phyloP scores from a whole-genome alignment of 2,113 vertebrate species.

The Perca fluviatilis region DNA sequence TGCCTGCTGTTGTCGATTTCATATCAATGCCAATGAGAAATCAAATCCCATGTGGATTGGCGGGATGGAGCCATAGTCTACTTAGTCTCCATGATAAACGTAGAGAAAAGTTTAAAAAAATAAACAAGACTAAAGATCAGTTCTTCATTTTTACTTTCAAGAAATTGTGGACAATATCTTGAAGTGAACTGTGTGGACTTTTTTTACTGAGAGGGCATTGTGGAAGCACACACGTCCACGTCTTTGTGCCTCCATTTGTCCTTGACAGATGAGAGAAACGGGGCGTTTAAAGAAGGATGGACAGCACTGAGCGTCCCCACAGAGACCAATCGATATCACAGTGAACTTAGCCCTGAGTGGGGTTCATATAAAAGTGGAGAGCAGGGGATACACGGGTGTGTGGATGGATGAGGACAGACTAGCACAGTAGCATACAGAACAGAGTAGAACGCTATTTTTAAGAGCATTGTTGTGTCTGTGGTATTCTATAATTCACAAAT shows the following conservation, averaged over 20 bases:
- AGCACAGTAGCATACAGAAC: background rate
- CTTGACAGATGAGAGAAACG: slow-evolving; percentile 33
- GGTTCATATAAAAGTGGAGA: slow-evolving; percentile 10
- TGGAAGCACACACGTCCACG: slow-evolving; percentile 6
- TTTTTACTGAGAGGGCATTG: slow-evolving; percentile 7
- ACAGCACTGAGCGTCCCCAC: slow-evolving; percentile 33
- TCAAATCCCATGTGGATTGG: background rate
- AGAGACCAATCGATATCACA: slow-evolving; percentile 51
- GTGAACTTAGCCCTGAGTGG: slow-evolving; percentile 20
- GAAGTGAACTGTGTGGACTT: background rate
- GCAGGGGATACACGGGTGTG: background rate
- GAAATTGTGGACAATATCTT: background rate
- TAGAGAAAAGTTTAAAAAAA: background rate
- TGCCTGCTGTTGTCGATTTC: slow-evolving; percentile 1
- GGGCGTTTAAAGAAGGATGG: slow-evolving; percentile 39
- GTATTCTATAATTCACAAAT: slow-evolving; percentile 42
- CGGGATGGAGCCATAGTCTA: background rate
- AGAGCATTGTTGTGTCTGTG: background rate
- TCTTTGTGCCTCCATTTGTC: slow-evolving; percentile 36
- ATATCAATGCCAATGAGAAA: slow-evolving; percentile 15
- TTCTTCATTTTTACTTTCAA: background rate
- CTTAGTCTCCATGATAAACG: background rate
- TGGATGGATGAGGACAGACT: slow-evolving; percentile 11
- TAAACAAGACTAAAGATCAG: background rate
- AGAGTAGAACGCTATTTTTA: background rate